Base-by-base conservation (phyloP, 2,888 invertebrate species). In the Drosophila affinis region DNA sequence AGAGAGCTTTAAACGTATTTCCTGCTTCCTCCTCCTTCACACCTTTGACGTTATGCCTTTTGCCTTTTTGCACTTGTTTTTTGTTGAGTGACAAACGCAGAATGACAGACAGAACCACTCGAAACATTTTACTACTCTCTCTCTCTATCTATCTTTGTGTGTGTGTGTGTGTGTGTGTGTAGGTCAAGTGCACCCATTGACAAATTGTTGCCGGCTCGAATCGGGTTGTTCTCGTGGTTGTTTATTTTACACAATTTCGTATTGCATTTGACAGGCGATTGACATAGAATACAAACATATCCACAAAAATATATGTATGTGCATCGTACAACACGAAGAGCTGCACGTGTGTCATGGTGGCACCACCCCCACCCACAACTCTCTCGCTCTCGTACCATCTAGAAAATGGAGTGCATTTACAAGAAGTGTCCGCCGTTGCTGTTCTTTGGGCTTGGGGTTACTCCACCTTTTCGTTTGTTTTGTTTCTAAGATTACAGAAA, bases 261-360 rank as follows among this genome's bases (percentile, higher is more conserved):
- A 72, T 76, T 76, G 85, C 80, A 76, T 78, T 84, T 80, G 79
- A 81, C 78, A 85, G 77, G 78, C 79, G 76, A 70, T 72, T 39
- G 82, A 77, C 85, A 82, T 74, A 76, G 76, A 87, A 81, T 85
- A 79, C 78, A 75, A 81, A 78, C 73, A 79, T 79, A 82, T 80
- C 79, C n/a, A 39, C 6, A 39, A 14, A 39, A 39, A 39, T 14
- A 7, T 39, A 39, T 14, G 4, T 34, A 34, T 4, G 12, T 34
- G 5, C 10, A 32, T 32, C 5, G 34, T 34, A 12, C 12, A 34
- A 10, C 34, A 77, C 76, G 72, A 74, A 39, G 24, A 9, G 39
- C 6, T n/a, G 24, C 24, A 39, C 39, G 39, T 39, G 39, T 39
- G 39, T 7, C n/a, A 1, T n/a, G 39, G n/a, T 39, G 39, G 39